Evolutionary conservation across 2,797 vertebrate species (phyloP), one percentile per base, ranked within the genome.

Genomic region (Tangara arthus): DNA sequence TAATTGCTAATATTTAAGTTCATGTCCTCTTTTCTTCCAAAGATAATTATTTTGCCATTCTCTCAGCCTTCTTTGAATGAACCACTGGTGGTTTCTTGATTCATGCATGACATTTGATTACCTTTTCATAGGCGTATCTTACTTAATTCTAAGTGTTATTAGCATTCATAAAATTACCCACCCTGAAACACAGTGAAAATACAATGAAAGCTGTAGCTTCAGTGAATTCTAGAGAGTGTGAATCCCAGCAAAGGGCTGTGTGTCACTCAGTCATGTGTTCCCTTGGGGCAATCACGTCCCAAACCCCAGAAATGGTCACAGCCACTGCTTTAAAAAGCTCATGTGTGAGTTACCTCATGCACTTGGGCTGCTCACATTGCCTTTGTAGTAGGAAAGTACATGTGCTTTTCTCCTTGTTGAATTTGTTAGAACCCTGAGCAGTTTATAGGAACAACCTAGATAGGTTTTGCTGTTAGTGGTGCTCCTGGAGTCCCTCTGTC

Each of bases 81-180:
- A 50, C 59, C 20, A 5, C 56, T 71, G 37, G 49, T 87, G 37
- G 59, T 70, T 82, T 87, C 82, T 93, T 90, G 75, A 87, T 79
- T 96, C 61, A 65, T 82, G 75, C 75, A 34, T 91, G 71, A 82
- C 63, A 87, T 95, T 91, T 82, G 78, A 94, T 95, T 95, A 87
- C 32, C 59, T 82, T 92, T 90, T 87, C 84, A 88, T 46, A 88
- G 65, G 34, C 27, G 0, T 93, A 80, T 87, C 59, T 88, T 76
- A 76, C 49, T 92, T 82, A 90, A 90, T 50, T 84, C 9, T 71
- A 92, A 94, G 80, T 92, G 63, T 75, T 95, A 92, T 92, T 95
- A 93, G 87, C n/a, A 46, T 44, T 75, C 65, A 71, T 93, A 87
- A 94, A 96, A 86, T 85, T 89, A 90, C 37, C 70, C 69, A 82